phyloP scores from a whole-genome alignment of 1,140 invertebrate species.

The Drosophila truncata region DNA sequence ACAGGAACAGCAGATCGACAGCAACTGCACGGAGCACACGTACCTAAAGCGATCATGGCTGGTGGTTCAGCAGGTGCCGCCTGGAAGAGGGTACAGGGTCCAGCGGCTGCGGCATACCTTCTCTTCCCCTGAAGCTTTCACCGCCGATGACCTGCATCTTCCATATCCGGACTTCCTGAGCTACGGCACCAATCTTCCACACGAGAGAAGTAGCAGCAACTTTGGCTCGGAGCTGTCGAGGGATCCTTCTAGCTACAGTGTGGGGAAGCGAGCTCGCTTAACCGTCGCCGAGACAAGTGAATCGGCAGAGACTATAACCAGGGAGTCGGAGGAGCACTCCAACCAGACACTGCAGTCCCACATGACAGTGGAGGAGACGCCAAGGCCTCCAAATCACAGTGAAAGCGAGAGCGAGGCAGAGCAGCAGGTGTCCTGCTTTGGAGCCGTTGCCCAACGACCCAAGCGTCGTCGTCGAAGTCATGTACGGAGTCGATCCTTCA shows the following conservation, averaged over 20 bases:
- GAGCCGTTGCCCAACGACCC: conserved; percentile 56
- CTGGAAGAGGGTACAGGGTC: conserved; percentile 54
- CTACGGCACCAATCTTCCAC: conserved; percentile 79
- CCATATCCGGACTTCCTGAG: conserved; percentile 70
- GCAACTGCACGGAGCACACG: conserved; percentile 81
- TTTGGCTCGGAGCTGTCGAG: conserved; percentile 78
- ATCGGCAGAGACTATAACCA: conserved; percentile 32
- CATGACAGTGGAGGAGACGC: conserved; percentile 21
- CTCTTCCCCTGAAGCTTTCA: conserved; percentile 78
- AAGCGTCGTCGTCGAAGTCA: conserved; percentile 54
- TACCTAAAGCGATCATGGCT: conserved; percentile 81
- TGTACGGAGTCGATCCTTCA: conserved; percentile 75
- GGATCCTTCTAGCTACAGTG: conserved; percentile 71
- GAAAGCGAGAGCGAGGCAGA: conserved; percentile 75
- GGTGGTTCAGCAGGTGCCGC: conserved; percentile 58
- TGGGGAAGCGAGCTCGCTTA: conserved; percentile 62
- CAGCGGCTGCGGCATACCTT: conserved; percentile 80
- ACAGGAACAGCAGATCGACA: conserved; percentile 26
- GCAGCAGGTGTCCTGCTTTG: conserved; percentile 75
- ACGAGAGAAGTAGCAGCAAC: conserved; percentile 77
- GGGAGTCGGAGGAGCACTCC: conserved; percentile 20
- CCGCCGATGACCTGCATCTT: conserved; percentile 58
- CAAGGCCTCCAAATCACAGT: conserved; percentile 23
- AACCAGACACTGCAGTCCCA: conserved; percentile 36
- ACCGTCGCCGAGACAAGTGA: conserved; percentile 21